Base-by-base conservation (phyloP, 2,888 invertebrate genomes). In the Augochlorella aurata region DNA sequence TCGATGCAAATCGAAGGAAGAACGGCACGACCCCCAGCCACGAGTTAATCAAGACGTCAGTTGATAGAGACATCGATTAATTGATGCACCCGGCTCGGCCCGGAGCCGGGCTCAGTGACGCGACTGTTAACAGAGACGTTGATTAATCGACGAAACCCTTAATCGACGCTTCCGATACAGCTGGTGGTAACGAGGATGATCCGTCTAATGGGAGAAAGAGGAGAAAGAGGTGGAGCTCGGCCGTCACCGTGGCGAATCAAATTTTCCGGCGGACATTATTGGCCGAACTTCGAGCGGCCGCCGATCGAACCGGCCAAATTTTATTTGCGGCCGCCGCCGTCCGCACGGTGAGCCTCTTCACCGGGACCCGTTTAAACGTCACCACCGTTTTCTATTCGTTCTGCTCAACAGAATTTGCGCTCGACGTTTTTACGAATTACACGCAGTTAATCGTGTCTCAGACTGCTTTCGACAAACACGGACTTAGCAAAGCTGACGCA, bases 11-110 rank as follows among this genome's bases (percentile, higher is more conserved):
- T 79, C 73, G 69, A 81, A 80, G 74, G 75, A 81, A 63, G 49
- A 66, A 38, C 16, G 24, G n/a, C 44, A 3, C 54, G 18, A 24
- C 63, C 49, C 29, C 65, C 65, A 67, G 45, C 69, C 75, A 54
- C 70, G 81, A 82, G 82, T 82, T 81, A 82, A 82, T 82, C 81
- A 81, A 82, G 81, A 82, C 82, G 82, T 82, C 82, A 81, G 81
- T 82, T 77, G 80, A 81, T 81, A 81, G 81, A 81, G 82, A 81
- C 81, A 77, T 82, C 82, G 82, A 82, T 82, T 82, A 82, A 82
- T 82, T 70, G 81, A 82, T 81, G 81, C 80, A 70, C 75, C 75
- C 63, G n/a, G 77, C 24, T 54, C 73, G 58, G 18, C 9, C 52
- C 29, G 69, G 66, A 66, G 69, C 66, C 76, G 58, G 70, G 76